These are phyloP conservation scores for Euplagia quadripunctaria DNA, from an alignment of 2,888 invertebrate genomes.

Conservation along the genomic window DNA sequence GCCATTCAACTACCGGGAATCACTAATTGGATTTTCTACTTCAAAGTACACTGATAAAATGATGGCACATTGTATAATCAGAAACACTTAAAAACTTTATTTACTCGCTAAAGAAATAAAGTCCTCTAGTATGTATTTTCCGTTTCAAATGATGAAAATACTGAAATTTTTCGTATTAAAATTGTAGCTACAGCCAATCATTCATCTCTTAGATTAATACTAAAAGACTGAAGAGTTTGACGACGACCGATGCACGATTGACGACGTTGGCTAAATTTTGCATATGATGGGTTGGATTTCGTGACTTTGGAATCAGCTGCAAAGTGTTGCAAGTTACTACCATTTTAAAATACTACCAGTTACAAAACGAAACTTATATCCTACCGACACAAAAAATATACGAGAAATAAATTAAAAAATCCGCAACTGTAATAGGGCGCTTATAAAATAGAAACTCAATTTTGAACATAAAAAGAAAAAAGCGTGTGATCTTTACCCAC, in stretches of 20 bases:
- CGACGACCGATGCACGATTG: no score
- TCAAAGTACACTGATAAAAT: constrained; percentile 58
- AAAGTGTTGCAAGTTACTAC: no score
- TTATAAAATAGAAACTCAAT: constrained; percentile 5
- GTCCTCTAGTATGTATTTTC: no score
- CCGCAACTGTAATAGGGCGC: neutral
- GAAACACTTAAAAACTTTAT: neutral
- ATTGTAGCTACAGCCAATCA: no score
- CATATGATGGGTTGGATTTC: no score
- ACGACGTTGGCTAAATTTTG: no score
- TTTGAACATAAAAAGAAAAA: constrained; percentile 8
- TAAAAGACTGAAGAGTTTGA: no score
- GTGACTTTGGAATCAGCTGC: no score
- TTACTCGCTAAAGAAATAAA: neutral
- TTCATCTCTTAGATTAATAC: no score
- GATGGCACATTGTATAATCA: constrained; percentile 28
- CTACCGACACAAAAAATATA: neutral
- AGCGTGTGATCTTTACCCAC: constrained; percentile 4
- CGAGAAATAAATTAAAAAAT: neutral
- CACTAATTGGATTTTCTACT: constrained; percentile 74
- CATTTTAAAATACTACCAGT: no score
- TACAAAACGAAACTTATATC: neutral
- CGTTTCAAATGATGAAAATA: no score
- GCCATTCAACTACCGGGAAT: constrained; percentile 62
- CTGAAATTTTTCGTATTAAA: no score